Conservation (phyloP, 2,797 vertebrate species). For the Sebastes iracundus region DNA sequence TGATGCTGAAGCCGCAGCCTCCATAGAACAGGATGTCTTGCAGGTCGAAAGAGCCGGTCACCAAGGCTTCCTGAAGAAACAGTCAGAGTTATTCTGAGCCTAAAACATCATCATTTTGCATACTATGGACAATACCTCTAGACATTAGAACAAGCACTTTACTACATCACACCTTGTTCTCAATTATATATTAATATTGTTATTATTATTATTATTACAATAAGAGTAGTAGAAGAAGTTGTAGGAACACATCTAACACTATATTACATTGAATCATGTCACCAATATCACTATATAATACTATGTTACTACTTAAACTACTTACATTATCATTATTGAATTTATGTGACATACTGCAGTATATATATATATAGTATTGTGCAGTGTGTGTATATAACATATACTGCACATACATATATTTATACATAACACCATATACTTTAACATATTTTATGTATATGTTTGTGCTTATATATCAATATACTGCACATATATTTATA, state of each 20-base stretch:
- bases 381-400: neutral
- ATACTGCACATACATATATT: neutral
- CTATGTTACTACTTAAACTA: neutral
- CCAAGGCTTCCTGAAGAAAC: conserved; percentile 86
- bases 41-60: conserved; percentile 90
- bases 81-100: neutral
- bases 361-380: neutral
- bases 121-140: neutral
- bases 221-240: too few relatives aligned
- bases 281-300: neutral
- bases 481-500: too few relatives aligned
- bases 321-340: neutral
- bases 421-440: too few relatives aligned
- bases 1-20: conserved; percentile 91
- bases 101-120: neutral
- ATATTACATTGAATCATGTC: accelerated
- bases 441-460: too few relatives aligned
- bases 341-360: neutral
- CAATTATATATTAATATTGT: neutral
- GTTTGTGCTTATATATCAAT: too few relatives aligned
- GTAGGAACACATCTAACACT: too few relatives aligned
- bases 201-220: neutral
- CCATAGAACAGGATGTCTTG: conserved; percentile 96
- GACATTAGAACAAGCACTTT: neutral
- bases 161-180: neutral